Percentiles rank a stretch among this genome's conserved stretches.
phyloP scores from a whole-genome alignment of 2,888 invertebrate species.

The Nemotelus nigrinus region DNA sequence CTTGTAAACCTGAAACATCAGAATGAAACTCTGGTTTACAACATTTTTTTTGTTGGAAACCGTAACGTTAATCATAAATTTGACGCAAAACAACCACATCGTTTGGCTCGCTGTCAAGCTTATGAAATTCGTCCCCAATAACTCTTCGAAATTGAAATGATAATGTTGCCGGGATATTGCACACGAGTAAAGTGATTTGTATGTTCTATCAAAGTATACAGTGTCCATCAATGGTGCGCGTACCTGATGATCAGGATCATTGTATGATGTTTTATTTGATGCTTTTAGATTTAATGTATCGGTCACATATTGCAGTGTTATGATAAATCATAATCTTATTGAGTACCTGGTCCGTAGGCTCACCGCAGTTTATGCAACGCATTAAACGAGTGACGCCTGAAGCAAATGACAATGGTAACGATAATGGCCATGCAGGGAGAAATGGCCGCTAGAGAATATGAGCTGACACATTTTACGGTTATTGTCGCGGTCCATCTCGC shows the following conservation, averaged over 20 bases:
- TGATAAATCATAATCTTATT: slow-evolving; percentile 41
- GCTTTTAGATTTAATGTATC: slow-evolving; percentile 3
- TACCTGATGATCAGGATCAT: no score
- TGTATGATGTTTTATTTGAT: not conserved
- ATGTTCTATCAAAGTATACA: not conserved
- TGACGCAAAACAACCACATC: not conserved
- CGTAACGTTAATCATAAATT: slow-evolving; percentile 15
- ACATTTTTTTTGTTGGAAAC: not conserved
- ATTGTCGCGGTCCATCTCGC: slow-evolving; percentile 19
- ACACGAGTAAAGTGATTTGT: not conserved
- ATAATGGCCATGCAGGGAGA: not conserved
- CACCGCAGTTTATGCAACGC: no score
- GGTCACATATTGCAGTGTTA: slow-evolving; percentile 3
- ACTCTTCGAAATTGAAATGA: not conserved
- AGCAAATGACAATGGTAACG: not conserved
- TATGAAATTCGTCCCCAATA: slow-evolving; percentile 22
- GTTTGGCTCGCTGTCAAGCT: not conserved
- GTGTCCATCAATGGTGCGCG: no score
- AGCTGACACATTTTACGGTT: slow-evolving; percentile 32
- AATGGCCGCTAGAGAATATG: not conserved
- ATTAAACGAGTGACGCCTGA: no score
- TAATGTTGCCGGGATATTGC: not conserved
- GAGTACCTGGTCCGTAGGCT: slow-evolving; percentile 38
- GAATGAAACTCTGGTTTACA: not conserved
- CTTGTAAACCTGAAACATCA: no score